Base-by-base conservation (phyloP, 1,140 invertebrate genomes). In the Pectinophora gossypiella region DNA sequence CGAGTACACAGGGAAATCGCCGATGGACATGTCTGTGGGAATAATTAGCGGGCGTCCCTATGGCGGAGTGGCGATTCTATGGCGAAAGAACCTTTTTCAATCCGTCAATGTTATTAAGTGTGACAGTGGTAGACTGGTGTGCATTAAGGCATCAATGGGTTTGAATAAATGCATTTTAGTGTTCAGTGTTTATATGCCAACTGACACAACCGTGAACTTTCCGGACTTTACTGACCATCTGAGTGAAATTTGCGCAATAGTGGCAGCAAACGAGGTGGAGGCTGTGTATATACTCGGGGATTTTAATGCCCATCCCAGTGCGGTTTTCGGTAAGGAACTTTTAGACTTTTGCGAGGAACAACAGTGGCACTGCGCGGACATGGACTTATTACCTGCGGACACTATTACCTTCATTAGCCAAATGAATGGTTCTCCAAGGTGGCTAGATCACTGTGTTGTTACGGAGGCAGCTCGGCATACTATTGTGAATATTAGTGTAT, bases 171-270 rank as follows among this genome's bases (percentile, higher is more conserved):
- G 15, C 13, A 7, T 49, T 2, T 1, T 49, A 7, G 27, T 49
- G 9, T 40, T 43, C 19, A 9, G 16, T 1, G 48, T 49, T 12
- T 49, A 49, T 40, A 49, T 49, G 48, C 48, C 48, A n/a, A 49
- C 27, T 2, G 48, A 18, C 15, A 23, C 48, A 5, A 6, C 16
- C 1, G 48, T 12, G 1, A 49, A 49, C 15, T 16, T 48, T 15
- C 5, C 15, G 1, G 45, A 48, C 10, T 48, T 32, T 32, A 48
- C 23, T 9, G 45, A 48, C 5, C 32, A 22, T 19, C 36, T 18
- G 16, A 38, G 15, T 35, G 35, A 35, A 9, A 49, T 49, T 40
- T 2, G n/a, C 22, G 48, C 48, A 19, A 38, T 49, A 13, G 35
- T 49, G 5, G 48, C 23, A 7, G 36, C 20, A 0, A 40, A 19